Evolutionary conservation across 2,888 invertebrate genomes (phyloP).

Genomic region (Gibbula magus): DNA sequence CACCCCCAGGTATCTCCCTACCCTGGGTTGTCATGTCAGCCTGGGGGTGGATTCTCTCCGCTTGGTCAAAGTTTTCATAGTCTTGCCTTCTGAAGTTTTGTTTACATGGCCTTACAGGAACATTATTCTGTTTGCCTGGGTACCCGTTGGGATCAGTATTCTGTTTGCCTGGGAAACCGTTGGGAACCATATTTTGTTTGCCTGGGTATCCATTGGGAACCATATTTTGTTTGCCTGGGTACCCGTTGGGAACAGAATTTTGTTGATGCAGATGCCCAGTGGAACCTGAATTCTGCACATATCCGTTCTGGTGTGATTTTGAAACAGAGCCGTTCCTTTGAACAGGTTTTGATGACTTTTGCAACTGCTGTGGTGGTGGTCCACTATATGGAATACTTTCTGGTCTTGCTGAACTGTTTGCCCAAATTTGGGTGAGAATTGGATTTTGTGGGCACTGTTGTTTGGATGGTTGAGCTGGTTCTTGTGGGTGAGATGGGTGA

Average conservation of each 20-base stretch:
- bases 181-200: too few relatives aligned
- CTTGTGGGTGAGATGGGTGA: neutral
- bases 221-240: neutral
- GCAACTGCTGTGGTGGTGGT: neutral
- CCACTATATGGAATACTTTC: conserved; percentile 11
- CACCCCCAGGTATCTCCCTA: neutral
- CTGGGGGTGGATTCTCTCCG: neutral
- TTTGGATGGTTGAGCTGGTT: neutral
- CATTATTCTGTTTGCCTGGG: too few relatives aligned
- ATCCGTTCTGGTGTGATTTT: too few relatives aligned
- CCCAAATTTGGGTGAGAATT: neutral
- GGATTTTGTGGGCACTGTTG: neutral
- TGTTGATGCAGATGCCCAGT: too few relatives aligned
- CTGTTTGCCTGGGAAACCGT: too few relatives aligned
- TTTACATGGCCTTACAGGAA: too few relatives aligned
- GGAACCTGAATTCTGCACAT: too few relatives aligned
- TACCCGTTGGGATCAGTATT: too few relatives aligned
- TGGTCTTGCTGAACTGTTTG: neutral
- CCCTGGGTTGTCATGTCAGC: neutral
- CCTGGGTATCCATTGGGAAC: too few relatives aligned
- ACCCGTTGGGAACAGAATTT: too few relatives aligned
- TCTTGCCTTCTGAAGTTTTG: neutral
- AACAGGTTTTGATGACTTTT: too few relatives aligned
- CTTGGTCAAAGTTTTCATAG: neutral
- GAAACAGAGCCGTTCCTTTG: too few relatives aligned